phyloP scores from a whole-genome alignment of 2,888 invertebrate species.

The Drosophila tanythrix region DNA sequence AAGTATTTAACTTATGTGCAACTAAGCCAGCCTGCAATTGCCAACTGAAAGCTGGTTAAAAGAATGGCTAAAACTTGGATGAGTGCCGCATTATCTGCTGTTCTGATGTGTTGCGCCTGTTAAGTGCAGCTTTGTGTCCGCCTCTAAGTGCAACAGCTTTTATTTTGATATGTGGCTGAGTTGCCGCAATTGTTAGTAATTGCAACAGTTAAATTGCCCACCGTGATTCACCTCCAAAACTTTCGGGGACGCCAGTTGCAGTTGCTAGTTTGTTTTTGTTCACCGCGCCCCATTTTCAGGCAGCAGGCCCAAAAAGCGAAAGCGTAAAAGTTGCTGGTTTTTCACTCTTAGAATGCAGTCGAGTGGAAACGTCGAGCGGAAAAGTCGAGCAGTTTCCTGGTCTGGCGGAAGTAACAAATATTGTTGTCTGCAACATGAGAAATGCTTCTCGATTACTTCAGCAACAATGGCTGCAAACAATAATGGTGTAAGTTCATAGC shows the following conservation, averaged over 20 bases:
- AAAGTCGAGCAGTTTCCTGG: constrained; percentile 29
- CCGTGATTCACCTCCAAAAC: constrained; percentile 29
- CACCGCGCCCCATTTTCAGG: not conserved
- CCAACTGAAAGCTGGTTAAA: constrained; percentile 42
- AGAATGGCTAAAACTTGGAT: constrained; percentile 33
- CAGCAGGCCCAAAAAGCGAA: not conserved
- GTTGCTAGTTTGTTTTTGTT: constrained; percentile 4
- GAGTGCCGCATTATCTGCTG: constrained; percentile 47
- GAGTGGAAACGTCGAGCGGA: constrained; percentile 29
- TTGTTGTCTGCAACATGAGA: constrained; percentile 18
- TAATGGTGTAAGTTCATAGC: constrained; percentile 1
- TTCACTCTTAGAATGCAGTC: constrained; percentile 25
- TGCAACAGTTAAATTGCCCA: constrained; percentile 59
- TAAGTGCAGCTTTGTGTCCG: constrained; percentile 36
- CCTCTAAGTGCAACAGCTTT: constrained; percentile 51
- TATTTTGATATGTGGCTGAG: constrained; percentile 8
- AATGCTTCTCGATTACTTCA: constrained; percentile 22
- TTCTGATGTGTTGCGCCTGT: constrained; percentile 14
- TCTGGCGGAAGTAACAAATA: constrained; percentile 20
- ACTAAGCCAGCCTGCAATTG: constrained; percentile 26
- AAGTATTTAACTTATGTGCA: constrained; percentile 21
- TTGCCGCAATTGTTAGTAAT: constrained; percentile 62
- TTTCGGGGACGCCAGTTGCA: constrained; percentile 5
- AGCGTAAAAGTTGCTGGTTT: constrained; percentile 19
- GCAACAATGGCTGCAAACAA: constrained; percentile 23